These are phyloP conservation scores for Lanistes nyassanus DNA, from an alignment of 1,140 invertebrate species.

Conservation along the genomic window DNA sequence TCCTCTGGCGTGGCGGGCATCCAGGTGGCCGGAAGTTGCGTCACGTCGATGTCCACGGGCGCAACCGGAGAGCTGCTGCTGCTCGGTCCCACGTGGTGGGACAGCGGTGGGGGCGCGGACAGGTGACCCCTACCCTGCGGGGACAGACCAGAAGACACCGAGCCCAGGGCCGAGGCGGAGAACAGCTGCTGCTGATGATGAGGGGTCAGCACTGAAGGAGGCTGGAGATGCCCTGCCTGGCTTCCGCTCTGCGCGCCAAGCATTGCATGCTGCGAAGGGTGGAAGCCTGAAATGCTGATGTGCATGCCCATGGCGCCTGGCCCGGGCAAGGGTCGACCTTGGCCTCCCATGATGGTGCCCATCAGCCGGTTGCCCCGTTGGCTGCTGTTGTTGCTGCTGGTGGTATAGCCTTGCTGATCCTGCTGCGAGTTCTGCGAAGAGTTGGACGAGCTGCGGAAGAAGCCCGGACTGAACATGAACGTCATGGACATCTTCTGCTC, in stretches of 20 bases:
- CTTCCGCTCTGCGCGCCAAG: too few relatives aligned
- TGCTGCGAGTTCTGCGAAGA: background rate
- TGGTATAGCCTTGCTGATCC: background rate
- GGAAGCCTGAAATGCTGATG: too few relatives aligned
- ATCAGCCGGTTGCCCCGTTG: background rate
- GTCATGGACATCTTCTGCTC: constrained; percentile 47
- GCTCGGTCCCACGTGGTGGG: constrained; percentile 12
- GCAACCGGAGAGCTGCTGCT: constrained; percentile 2
- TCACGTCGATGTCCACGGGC: constrained; percentile 22
- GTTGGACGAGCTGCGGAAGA: constrained; percentile 21
- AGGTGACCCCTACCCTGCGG: background rate
- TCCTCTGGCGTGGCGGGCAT: constrained; percentile 28
- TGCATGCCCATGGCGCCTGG: too few relatives aligned
- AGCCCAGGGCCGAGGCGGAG: background rate
- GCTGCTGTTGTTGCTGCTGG: background rate
- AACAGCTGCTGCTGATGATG: background rate
- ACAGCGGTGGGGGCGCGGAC: background rate
- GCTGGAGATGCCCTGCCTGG: too few relatives aligned
- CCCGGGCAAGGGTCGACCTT: too few relatives aligned
- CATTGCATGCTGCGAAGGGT: too few relatives aligned
- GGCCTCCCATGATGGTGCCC: too few relatives aligned
- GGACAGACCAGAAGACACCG: background rate
- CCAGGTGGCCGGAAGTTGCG: constrained; percentile 27
- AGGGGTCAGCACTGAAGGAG: background rate
- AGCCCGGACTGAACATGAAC: constrained; percentile 38